Conservation (phyloP, 2,888 invertebrate genomes). For the Cephus spinipes region DNA sequence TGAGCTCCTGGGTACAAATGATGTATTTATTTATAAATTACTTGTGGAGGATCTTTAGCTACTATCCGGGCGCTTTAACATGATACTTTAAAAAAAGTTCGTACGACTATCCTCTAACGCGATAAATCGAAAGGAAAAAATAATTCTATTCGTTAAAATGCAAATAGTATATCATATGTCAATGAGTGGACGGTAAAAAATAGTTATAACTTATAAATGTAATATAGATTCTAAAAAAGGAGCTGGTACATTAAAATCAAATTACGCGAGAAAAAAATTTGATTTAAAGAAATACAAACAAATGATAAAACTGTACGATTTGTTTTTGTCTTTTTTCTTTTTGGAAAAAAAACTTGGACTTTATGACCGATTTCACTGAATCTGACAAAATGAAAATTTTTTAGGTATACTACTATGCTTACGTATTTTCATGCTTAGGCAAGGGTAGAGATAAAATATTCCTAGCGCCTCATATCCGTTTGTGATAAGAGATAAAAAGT, state of each 20-base stretch:
- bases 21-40: background rate
- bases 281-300: too few relatives aligned
- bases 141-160: background rate
- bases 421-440: too few relatives aligned
- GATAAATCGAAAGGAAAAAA: background rate
- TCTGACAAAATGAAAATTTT: background rate
- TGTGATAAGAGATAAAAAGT: conserved; percentile 1
- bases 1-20: background rate
- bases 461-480: background rate
- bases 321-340: too few relatives aligned
- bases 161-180: too few relatives aligned
- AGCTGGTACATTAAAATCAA: too few relatives aligned
- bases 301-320: too few relatives aligned
- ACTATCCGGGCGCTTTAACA: background rate
- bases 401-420: too few relatives aligned
- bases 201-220: too few relatives aligned
- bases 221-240: too few relatives aligned
- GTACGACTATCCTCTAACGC: background rate
- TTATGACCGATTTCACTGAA: background rate
- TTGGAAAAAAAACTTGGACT: background rate
- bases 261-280: too few relatives aligned
- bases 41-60: background rate
- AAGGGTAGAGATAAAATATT: background rate
- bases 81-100: background rate
- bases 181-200: too few relatives aligned